A percentile compares a stretch with the other conserved stretches of the same genome.
These are phyloP conservation scores for Phlogophora meticulosa DNA, from an alignment of 2,888 invertebrate species.

Conservation along the genomic window DNA sequence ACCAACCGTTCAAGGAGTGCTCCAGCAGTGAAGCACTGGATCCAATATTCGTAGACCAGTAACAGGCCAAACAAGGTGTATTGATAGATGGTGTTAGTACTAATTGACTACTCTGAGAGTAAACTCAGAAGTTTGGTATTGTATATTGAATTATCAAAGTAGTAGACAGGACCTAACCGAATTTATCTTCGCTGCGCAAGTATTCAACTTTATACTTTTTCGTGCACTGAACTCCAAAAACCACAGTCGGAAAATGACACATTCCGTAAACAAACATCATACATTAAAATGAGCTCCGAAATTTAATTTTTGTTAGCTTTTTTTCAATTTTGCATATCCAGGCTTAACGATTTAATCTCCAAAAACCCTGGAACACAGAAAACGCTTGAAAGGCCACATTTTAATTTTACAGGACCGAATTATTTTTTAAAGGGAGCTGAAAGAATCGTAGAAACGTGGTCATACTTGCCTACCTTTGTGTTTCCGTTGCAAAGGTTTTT, in stretches of 20 bases:
- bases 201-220: too few species aligned
- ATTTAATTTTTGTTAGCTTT: constrained; percentile 50
- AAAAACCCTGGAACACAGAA: constrained; percentile 63
- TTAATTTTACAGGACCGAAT: constrained; percentile 56
- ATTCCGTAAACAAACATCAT: constrained; percentile 40
- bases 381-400: constrained; percentile 62
- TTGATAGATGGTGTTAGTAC: too few species aligned
- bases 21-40: too few species aligned
- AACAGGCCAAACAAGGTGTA: too few species aligned
- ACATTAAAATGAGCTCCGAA: constrained; percentile 44
- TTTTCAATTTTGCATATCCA: constrained; percentile 74
- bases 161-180: too few species aligned
- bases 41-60: too few species aligned
- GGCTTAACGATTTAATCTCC: constrained; percentile 71
- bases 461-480: neutral
- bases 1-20: too few species aligned
- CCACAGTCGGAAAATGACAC: constrained; percentile 9
- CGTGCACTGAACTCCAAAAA: neutral
- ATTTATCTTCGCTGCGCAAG: too few species aligned
- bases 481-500: constrained; percentile 6
- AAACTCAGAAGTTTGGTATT: too few species aligned
- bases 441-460: constrained; percentile 42
- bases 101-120: too few species aligned
- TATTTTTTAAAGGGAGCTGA: constrained; percentile 44
- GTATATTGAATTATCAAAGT: too few species aligned